Base-by-base conservation (phyloP, 92 coral and sea anemone genomes). In the Porites rus region DNA sequence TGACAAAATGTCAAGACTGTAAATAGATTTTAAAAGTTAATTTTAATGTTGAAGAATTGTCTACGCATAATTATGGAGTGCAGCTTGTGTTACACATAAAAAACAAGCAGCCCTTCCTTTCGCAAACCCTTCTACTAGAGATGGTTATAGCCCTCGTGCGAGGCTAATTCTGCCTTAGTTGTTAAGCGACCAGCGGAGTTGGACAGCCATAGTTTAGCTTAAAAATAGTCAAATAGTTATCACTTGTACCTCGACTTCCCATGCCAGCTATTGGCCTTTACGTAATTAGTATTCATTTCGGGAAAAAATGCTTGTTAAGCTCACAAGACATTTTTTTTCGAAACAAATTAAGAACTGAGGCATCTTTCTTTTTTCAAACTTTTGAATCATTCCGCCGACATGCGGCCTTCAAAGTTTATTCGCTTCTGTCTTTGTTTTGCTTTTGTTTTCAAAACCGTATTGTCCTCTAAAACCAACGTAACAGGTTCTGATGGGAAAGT, bases 401-500 rank as follows among this genome's bases (percentile, higher is more conserved):
- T 68, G 72, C 31, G 22, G 43, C 6, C 50, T 68, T 9, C 51
- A 13, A 68, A 22, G 9, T n/a, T 22, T 6, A 9, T 68, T 10
- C 20, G 72, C 13, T 68, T 68, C 25, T 68, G 28, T 75, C 56
- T 84, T 59, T 74, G 25, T 51, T 75, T n/a, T 43, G 50, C 51
- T 51, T 19, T 54, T 52, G 28, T 69, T 60, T 19, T 38, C 11
- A 68, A 43, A 6, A 51, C 21, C 62, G 28, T 18, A 10, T 22
- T 9, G 21, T 11, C 72, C 24, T 51, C 88, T 21, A 51, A 18
- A 6, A 64, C 24, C 1, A 74, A 66, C 53, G 52, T 62, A 72
- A 46, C 82, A 65, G 1, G 59, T 14, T 8, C 72, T 1, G 46
- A 62, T 28, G 78, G 74, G 14, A 84, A 84, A 50, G 70, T 84